phyloP scores from a whole-genome alignment of 2,113 vertebrate genomes.

The Apodemus sylvaticus region DNA sequence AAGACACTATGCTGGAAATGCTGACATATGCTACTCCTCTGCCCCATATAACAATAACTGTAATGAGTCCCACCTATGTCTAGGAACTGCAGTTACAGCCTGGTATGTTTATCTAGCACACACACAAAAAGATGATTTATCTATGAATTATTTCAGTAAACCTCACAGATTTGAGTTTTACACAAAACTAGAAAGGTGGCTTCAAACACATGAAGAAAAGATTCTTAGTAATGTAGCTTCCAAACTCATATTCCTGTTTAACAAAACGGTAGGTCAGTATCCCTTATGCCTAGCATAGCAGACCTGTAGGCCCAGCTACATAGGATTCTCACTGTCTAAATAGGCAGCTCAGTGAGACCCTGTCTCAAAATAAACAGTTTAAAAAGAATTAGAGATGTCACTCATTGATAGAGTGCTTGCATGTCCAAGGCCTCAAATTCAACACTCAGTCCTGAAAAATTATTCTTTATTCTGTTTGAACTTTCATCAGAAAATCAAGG shows the following conservation, averaged over 20 bases:
- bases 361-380: background rate
- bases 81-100: background rate
- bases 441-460: background rate
- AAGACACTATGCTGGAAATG: background rate
- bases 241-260: background rate
- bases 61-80: background rate
- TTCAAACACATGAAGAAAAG: slow-evolving; percentile 11
- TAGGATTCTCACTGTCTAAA: background rate
- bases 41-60: background rate
- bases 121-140: background rate
- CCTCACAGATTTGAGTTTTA: background rate
- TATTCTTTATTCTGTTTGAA: background rate
- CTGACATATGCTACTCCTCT: background rate
- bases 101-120: background rate
- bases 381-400: background rate
- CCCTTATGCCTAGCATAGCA: background rate
- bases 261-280: background rate
- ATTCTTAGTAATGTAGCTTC: background rate
- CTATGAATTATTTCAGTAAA: background rate
- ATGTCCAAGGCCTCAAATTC: too few species aligned
- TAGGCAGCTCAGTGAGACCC: background rate
- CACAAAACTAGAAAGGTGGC: background rate
- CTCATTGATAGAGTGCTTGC: background rate
- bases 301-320: background rate
- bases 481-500: background rate